Evolutionary conservation across 2,888 invertebrate genomes (phyloP).

Genomic region (Salticus scenicus): DNA sequence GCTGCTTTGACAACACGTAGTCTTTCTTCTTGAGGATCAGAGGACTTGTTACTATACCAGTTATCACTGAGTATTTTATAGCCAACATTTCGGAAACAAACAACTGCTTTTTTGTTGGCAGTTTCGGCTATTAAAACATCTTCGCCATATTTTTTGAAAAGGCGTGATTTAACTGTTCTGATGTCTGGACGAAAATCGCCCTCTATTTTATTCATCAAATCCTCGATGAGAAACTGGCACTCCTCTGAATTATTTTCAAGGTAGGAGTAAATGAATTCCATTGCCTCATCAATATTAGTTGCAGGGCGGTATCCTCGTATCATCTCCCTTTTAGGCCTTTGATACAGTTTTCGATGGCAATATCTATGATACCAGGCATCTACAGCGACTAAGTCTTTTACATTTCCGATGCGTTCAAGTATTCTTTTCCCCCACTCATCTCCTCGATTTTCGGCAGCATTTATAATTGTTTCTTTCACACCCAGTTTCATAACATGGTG

Average conservation of each 20-base stretch:
- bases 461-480: too few species aligned
- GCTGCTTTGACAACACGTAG: not conserved
- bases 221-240: slow-evolving; percentile 8
- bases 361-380: too few species aligned
- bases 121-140: slow-evolving; percentile 1
- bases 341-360: too few species aligned
- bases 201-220: slow-evolving; percentile 1
- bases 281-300: slow-evolving; percentile 4
- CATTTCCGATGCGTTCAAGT: too few species aligned
- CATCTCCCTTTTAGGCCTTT: not conserved
- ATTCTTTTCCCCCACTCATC: too few species aligned
- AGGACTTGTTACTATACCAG: too few species aligned
- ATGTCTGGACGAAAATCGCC: slow-evolving; percentile 13
- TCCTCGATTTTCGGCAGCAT: too few species aligned
- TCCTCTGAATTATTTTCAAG: slow-evolving; percentile 7
- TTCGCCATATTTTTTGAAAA: slow-evolving; percentile 3
- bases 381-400: too few species aligned
- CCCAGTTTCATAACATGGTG: too few species aligned
- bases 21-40: too few species aligned
- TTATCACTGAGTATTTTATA: too few species aligned
- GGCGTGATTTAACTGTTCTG: slow-evolving; percentile 1
- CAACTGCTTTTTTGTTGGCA: slow-evolving; percentile 9
- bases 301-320: slow-evolving; percentile 7
- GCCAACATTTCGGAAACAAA: slow-evolving; percentile 11
- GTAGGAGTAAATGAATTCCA: slow-evolving; percentile 11